Conservation (phyloP, 2,113 vertebrate species). For the Colius striatus region DNA sequence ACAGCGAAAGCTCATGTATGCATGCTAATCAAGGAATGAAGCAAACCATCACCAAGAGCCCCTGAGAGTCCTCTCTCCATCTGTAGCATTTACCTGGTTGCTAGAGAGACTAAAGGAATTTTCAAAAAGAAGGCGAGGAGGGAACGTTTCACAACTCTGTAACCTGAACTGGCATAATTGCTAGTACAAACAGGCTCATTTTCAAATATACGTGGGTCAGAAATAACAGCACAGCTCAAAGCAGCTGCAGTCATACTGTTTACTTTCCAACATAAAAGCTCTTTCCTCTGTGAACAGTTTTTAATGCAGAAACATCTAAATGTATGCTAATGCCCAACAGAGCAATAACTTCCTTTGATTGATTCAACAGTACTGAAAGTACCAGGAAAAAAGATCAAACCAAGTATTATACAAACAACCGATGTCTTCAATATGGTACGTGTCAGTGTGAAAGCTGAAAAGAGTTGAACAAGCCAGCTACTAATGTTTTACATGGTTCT, state of each 20-base stretch:
- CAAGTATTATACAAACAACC: slow-evolving; percentile 59
- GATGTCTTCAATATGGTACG: slow-evolving; percentile 21
- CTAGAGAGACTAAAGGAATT: neutral
- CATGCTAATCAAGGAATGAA: neutral
- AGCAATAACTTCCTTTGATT: slow-evolving; percentile 74
- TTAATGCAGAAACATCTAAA: slow-evolving; percentile 71
- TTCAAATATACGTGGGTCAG: slow-evolving; percentile 47
- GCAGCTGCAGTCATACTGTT: slow-evolving; percentile 52
- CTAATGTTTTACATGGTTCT: slow-evolving; percentile 58
- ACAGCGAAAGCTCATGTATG: neutral
- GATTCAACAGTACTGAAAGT: slow-evolving; percentile 70
- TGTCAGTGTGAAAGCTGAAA: slow-evolving; percentile 63
- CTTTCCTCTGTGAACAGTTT: slow-evolving; percentile 62
- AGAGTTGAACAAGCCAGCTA: slow-evolving; percentile 55
- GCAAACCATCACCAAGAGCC: neutral
- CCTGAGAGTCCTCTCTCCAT: neutral
- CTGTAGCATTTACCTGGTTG: neutral
- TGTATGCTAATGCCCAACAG: slow-evolving; percentile 68
- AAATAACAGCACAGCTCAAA: slow-evolving; percentile 67
- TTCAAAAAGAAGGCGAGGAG: neutral
- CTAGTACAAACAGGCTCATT: slow-evolving; percentile 62
- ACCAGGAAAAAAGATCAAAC: slow-evolving; percentile 68
- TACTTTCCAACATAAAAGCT: slow-evolving; percentile 73
- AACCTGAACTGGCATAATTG: slow-evolving; percentile 32
- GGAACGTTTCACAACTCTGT: neutral